Evolutionary conservation across 2,888 invertebrate genomes (phyloP).

Genomic region (Lasius fuliginosus): DNA sequence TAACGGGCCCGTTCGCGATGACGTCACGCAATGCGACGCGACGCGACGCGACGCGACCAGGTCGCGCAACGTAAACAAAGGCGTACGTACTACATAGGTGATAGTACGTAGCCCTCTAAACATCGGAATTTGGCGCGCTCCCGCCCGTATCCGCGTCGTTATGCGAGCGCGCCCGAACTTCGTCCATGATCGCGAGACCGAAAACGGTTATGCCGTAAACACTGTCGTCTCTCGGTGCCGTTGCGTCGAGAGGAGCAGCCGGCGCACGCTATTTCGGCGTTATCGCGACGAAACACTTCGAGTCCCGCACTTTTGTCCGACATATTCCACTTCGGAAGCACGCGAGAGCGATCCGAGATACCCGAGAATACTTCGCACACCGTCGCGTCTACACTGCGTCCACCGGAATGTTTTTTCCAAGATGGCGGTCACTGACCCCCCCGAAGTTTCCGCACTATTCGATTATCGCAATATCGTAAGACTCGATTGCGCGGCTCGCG

Average conservation of each 20-base stretch:
- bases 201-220: background rate
- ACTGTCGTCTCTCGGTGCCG: background rate
- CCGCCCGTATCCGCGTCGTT: background rate
- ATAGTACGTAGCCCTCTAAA: background rate
- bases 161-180: background rate
- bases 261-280: background rate
- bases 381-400: background rate
- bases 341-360: background rate
- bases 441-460: background rate
- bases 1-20: slow-evolving; percentile 48
- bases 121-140: background rate
- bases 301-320: background rate
- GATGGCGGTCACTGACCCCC: background rate
- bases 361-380: background rate
- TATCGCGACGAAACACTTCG: background rate
- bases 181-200: background rate
- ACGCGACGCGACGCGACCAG: slow-evolving; percentile 17
- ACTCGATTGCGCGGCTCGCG: background rate
- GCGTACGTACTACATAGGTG: background rate
- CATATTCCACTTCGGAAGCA: background rate
- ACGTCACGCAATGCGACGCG: slow-evolving; percentile 28
- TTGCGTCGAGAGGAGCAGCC: background rate
- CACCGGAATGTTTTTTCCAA: background rate
- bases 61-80: slow-evolving; percentile 64
- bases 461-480: background rate